Conservation (phyloP, 2,113 vertebrate species). For the Dasyprocta punctata region DNA sequence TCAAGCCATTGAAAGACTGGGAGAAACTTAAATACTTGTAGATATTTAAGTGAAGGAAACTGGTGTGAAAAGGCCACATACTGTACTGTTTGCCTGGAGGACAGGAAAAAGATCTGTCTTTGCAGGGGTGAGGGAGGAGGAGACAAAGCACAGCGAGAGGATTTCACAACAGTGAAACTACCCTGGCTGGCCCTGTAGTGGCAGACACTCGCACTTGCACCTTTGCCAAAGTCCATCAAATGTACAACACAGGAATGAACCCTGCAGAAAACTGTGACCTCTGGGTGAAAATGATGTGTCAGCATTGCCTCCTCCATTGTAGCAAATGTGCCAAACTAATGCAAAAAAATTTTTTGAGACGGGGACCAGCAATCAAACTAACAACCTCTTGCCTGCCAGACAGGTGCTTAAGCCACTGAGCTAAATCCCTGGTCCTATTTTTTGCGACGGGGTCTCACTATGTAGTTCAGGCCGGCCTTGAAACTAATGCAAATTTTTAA, state of each 20-base stretch:
- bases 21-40: background rate
- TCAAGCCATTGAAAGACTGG: background rate
- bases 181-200: background rate
- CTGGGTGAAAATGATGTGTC: background rate
- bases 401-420: too few species aligned
- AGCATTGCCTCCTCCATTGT: background rate
- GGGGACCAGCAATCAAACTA: too few species aligned
- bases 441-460: too few species aligned
- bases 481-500: background rate
- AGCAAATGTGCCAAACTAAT: background rate
- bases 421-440: too few species aligned
- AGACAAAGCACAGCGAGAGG: background rate
- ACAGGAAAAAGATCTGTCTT: background rate
- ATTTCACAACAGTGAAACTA: background rate
- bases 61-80: background rate
- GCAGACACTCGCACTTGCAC: background rate
- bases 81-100: background rate
- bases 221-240: background rate
- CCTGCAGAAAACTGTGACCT: background rate
- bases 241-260: background rate
- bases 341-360: too few species aligned
- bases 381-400: too few species aligned
- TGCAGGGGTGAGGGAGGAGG: background rate
- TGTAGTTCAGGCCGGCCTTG: too few species aligned
- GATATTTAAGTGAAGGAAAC: background rate